Base-by-base conservation (phyloP, 35 echinoderm and acorn worm species). In the Lytechinus variegatus region DNA sequence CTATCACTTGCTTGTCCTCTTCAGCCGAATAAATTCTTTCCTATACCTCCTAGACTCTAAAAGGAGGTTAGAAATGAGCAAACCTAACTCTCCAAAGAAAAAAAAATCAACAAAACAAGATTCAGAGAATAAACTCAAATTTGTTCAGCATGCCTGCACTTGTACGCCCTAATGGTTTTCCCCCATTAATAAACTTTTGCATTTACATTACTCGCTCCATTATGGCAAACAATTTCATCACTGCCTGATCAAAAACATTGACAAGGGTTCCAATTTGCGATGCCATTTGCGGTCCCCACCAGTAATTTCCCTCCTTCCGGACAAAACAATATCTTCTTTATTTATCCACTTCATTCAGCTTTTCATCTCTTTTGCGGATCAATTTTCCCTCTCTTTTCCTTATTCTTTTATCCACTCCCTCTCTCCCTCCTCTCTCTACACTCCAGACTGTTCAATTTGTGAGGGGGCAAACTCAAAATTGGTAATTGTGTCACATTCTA, bases 141-240 rank as follows among this genome's bases (percentile, higher is more conserved):
- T 90, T 90, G 88, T 16, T 90, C 88, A 90, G 52, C 88, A 90
- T 90, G 88, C 88, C 88, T 90, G 52, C 88, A 90, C 88, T 90
- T 90, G 88, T 13, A 90, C 29, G 88, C 66, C 88, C 88, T 90
- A 90, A 90, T 90, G 88, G 88, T 90, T 90, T 90, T 90, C 88
- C 88, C 88, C 88, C 88, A 90, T 90, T 90, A 90, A 90, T 90
- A 90, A 90, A 90, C 88, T 90, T 90, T 44, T 90, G 88, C 88
- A 90, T 90, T 90, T 90, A 52, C 88, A 90, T 90, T 90, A 90
- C 88, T 14, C 88, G 10, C 52, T 90, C 88, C 88, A 90, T 90
- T 90, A 90, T 90, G 88, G 88, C 88, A 13, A 79, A 90, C 88
- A 90, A 90, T 90, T 90, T 90, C 88, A 90, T 90, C 88, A 90